A percentile compares a stretch with the other conserved stretches of the same genome.
Evolutionary conservation across 2,113 vertebrate genomes (phyloP).

Genomic region (Oenanthe melanoleuca): DNA sequence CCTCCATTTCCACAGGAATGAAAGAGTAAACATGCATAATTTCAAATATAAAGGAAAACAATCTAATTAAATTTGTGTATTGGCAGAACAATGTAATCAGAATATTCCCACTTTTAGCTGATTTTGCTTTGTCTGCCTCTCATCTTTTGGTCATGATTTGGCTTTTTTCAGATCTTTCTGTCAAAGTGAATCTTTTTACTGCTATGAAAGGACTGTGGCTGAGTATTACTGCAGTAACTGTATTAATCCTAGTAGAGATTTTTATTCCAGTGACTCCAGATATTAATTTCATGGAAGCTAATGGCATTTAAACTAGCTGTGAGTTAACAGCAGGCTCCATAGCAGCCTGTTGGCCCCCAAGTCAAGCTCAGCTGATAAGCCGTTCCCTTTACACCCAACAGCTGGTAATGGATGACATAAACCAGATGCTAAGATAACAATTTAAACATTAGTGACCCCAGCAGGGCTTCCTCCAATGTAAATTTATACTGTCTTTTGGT

Average conservation of each 20-base stretch:
- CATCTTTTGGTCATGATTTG: neutral
- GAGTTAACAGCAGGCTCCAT: neutral
- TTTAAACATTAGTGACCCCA: neutral
- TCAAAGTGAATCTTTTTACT: neutral
- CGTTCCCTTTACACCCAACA: neutral
- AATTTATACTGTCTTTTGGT: neutral
- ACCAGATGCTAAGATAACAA: neutral
- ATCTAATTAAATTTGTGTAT: neutral
- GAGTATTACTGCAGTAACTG: neutral
- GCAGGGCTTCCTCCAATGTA: neutral
- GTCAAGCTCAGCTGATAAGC: neutral
- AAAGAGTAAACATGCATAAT: neutral
- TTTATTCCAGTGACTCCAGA: constrained; percentile 14
- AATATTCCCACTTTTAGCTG: neutral
- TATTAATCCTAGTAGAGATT: neutral
- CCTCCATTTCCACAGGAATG: neutral
- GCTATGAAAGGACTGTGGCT: neutral
- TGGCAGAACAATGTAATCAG: neutral
- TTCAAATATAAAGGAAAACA: neutral
- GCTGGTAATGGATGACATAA: neutral
- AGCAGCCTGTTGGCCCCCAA: neutral
- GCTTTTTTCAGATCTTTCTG: neutral
- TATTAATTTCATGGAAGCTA: neutral
- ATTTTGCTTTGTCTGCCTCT: neutral
- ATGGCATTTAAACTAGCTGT: neutral